A percentile compares a stretch with the other conserved stretches of the same genome.
Conservation (phyloP, 2,888 invertebrate genomes). For the Zygothrica quintamaculata region DNA sequence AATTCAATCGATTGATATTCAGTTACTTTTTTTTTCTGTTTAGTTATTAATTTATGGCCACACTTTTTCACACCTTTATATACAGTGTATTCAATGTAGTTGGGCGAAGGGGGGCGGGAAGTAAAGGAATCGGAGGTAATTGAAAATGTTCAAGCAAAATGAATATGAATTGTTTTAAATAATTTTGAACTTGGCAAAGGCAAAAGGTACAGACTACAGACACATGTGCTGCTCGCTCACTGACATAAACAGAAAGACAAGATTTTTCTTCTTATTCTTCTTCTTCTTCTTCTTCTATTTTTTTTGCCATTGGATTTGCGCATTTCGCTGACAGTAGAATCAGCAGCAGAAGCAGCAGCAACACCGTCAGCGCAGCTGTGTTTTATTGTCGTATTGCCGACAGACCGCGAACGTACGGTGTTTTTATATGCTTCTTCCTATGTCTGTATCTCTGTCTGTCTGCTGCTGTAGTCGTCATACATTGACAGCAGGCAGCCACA, state of each 20-base stretch:
- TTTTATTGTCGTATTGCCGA: conserved; percentile 61
- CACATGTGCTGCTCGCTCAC: conserved; percentile 18
- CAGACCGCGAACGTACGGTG: conserved; percentile 39
- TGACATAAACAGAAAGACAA: conserved; percentile 26
- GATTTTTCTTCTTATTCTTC: too few species aligned
- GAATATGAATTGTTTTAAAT: conserved; percentile 81
- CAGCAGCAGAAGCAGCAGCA: neutral
- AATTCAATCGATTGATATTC: conserved; percentile 41
- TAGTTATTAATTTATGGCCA: conserved; percentile 72
- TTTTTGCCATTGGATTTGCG: conserved; percentile 14
- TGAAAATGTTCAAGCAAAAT: conserved; percentile 63
- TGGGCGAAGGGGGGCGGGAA: neutral
- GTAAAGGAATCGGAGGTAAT: conserved; percentile 45
- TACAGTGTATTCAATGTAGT: neutral
- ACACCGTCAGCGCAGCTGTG: conserved; percentile 59
- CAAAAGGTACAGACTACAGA: conserved; percentile 52
- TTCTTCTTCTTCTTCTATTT: too few species aligned
- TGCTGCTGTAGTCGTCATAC: conserved; percentile 60
- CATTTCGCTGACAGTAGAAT: conserved; percentile 29
- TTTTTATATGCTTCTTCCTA: conserved; percentile 24
- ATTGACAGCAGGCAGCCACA: conserved; percentile 15
- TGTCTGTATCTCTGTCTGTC: conserved; percentile 30
- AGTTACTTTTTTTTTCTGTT: conserved; percentile 38
- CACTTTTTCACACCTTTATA: conserved; percentile 69
- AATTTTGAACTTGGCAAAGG: conserved; percentile 82